Evolutionary conservation across 2,888 invertebrate species (phyloP), one percentile per base, ranked within the genome.

Genomic region (Steinernema hermaphroditum): DNA sequence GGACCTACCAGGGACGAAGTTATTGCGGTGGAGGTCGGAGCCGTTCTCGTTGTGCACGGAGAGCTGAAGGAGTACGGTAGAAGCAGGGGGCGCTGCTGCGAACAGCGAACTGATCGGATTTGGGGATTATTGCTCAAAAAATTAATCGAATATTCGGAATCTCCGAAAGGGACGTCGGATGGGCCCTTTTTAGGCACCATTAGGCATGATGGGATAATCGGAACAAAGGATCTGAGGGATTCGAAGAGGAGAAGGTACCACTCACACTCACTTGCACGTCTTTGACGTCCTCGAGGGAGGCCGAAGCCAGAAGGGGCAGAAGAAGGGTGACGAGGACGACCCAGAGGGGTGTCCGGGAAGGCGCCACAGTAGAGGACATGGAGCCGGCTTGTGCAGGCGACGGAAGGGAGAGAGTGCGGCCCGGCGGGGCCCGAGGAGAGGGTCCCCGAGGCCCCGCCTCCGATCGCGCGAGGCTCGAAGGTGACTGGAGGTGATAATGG

Each of bases 381-480:
- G 37, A 37, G 37, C 37, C 37, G 4, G 37, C n/a, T n/a, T n/a
- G n/a, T 54, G 54, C 54, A 27, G 62, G 34, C 62, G 27, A 62
- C 62, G 62, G 62, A 29, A 1, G 32, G 62, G 62, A 29, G 29
- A 62, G 62, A 62, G 62, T 62, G 62, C 29, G 62, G 62, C 34
- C 62, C 62, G 62, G 14, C 34, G 62, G 62, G 29, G 34, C 34
- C 50, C 24, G 22, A 50, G 50, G 32, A 34, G 32, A 32, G 16
- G 29, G 14, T 27, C 32, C 27, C 32, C 62, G 32, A 32, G 16
- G 62, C 29, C 62, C 29, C 62, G 16, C 16, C 62, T 16, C 22
- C 22, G 22, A 24, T 2, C 22, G 50, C 24, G 22, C 50, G 50
- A 19, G 50, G 22, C n/a, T 24, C 22, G 50, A 50, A 50, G 50